These are phyloP conservation scores for Lordiphosa mommai DNA, from an alignment of 1,140 invertebrate species.

Conservation along the genomic window DNA sequence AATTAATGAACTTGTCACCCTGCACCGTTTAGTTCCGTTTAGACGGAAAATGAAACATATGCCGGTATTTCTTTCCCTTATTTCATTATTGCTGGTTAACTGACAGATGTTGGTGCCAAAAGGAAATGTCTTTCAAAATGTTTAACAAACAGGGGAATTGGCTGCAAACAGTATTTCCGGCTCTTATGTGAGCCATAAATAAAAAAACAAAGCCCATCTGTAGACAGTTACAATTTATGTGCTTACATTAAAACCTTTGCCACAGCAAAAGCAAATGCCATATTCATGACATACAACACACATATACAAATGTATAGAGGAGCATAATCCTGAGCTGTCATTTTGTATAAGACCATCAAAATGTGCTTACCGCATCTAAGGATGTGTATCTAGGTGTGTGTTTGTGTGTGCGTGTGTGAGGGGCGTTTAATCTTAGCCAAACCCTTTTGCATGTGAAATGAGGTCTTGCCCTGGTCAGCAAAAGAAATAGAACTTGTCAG, in stretches of 20 bases:
- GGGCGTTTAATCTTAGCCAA: background rate
- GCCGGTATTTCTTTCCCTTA: slow-evolving; percentile 53
- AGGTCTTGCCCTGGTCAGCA: background rate
- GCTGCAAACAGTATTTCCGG: too few species aligned
- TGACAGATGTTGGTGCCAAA: slow-evolving; percentile 39
- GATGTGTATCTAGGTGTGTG: too few species aligned
- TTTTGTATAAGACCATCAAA: slow-evolving; percentile 31
- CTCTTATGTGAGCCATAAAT: slow-evolving; percentile 37
- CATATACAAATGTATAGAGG: background rate
- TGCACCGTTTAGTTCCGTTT: slow-evolving; percentile 12
- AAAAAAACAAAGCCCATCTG: slow-evolving; percentile 25
- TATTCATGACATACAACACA: background rate
- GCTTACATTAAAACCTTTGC: slow-evolving; percentile 4
- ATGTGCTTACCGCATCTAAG: slow-evolving; percentile 5
- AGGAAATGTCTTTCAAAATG: slow-evolving; percentile 52
- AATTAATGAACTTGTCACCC: slow-evolving; percentile 57
- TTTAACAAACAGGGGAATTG: slow-evolving; percentile 30
- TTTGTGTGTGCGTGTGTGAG: background rate
- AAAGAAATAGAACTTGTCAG: slow-evolving; percentile 26
- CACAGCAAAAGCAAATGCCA: slow-evolving; percentile 5
- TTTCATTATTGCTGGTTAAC: slow-evolving; percentile 14
- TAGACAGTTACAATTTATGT: slow-evolving; percentile 15
- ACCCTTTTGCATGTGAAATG: slow-evolving; percentile 19
- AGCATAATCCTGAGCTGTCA: slow-evolving; percentile 43
- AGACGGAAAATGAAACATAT: slow-evolving; percentile 28